Conservation (phyloP, 2,113 vertebrate genomes). For the Echinops telfairi region DNA sequence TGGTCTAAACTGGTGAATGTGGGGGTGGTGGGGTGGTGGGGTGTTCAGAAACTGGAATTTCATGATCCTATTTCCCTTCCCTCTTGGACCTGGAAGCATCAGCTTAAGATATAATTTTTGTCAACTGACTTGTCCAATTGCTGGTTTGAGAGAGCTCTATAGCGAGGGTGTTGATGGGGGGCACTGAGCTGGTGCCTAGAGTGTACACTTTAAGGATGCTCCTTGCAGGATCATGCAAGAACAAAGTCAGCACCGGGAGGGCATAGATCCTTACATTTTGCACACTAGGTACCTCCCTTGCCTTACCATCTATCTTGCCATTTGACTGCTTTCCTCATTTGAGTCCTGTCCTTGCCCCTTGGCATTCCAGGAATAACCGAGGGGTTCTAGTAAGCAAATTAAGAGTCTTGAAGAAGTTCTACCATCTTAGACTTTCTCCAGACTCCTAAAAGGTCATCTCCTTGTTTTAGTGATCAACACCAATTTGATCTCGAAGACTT, state of each 20-base stretch:
- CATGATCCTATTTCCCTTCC: neutral
- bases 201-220: conserved; percentile 27
- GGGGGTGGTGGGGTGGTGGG: neutral
- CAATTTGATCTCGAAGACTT: conserved; percentile 25
- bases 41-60: conserved; percentile 66
- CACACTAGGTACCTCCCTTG: neutral
- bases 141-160: neutral
- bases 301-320: no score
- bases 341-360: neutral
- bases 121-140: neutral
- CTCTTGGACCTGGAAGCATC: conserved; percentile 24
- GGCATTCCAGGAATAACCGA: neutral
- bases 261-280: conserved; percentile 29
- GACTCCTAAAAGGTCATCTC: neutral
- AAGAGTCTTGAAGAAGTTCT: neutral
- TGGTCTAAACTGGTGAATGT: conserved; percentile 47
- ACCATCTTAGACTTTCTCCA: neutral
- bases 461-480: conserved; percentile 12
- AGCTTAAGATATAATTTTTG: conserved; percentile 48
- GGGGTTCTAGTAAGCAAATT: neutral
- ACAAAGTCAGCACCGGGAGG: neutral
- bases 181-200: neutral
- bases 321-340: neutral
- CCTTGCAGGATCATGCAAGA: neutral
- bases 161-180: neutral